Evolutionary conservation across 2,113 vertebrate species (phyloP).

Genomic region (Xiphophorus hellerii): DNA sequence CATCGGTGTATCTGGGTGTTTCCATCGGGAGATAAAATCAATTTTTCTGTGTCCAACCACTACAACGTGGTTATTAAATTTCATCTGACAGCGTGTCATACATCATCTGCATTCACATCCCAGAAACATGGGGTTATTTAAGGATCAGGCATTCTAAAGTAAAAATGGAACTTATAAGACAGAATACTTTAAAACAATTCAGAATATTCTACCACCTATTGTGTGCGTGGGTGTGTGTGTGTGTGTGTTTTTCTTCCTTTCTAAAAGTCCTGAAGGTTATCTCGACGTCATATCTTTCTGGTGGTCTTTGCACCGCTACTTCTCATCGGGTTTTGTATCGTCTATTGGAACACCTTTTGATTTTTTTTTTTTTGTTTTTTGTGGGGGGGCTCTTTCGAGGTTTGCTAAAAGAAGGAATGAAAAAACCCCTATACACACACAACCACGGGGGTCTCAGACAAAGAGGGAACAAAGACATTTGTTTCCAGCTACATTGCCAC

Average conservation of each 20-base stretch:
- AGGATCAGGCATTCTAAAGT: not conserved
- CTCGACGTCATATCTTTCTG: constrained; percentile 15
- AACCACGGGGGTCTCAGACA: constrained; percentile 64
- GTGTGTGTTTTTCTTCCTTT: constrained; percentile 1
- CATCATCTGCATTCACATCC: not conserved
- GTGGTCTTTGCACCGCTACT: constrained; percentile 50
- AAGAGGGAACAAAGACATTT: constrained; percentile 71
- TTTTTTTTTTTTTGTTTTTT: constrained; percentile 26
- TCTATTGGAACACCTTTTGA: constrained; percentile 55
- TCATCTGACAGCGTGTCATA: too few species aligned
- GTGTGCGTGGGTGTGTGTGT: too few species aligned
- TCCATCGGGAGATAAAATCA: too few species aligned
- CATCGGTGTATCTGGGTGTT: too few species aligned
- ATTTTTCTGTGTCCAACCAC: too few species aligned
- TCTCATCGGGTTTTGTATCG: constrained; percentile 43
- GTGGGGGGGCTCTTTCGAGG: constrained; percentile 46
- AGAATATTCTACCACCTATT: constrained; percentile 13
- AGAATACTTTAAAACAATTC: not conserved
- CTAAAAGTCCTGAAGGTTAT: constrained; percentile 45
- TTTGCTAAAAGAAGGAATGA: constrained; percentile 33
- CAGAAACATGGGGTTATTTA: not conserved
- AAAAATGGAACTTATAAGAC: not conserved
- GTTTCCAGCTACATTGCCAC: constrained; percentile 70
- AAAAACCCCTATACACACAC: not conserved
- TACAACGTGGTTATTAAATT: too few species aligned